phyloP scores from a whole-genome alignment of 2,888 invertebrate species.

The Melinaea marsaeus region DNA sequence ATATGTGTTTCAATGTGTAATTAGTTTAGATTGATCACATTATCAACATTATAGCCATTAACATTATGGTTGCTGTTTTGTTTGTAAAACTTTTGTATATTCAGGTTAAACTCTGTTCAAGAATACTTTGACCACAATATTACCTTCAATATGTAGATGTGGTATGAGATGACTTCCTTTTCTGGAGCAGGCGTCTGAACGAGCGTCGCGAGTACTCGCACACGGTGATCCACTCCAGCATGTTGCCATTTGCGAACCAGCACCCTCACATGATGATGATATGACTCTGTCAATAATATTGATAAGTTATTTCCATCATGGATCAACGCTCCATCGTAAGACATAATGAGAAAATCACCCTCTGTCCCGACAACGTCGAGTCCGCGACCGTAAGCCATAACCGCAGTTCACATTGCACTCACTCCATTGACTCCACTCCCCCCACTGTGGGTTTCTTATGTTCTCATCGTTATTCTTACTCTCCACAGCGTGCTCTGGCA shows the following conservation, averaged over 20 bases:
- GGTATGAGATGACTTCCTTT: constrained; percentile 59
- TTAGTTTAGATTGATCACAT: background rate
- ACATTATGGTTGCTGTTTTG: too few species aligned
- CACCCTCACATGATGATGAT: constrained; percentile 52
- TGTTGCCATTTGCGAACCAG: constrained; percentile 58
- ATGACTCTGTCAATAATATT: background rate
- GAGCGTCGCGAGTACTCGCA: constrained; percentile 52
- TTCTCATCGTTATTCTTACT: constrained; percentile 34
- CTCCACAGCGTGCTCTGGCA: constrained; percentile 65
- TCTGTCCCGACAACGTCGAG: constrained; percentile 75
- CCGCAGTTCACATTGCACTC: constrained; percentile 84
- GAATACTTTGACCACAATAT: constrained; percentile 1
- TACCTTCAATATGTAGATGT: constrained; percentile 56
- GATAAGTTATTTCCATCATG: too few species aligned
- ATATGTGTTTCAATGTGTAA: background rate
- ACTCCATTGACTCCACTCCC: constrained; percentile 82
- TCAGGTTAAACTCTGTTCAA: too few species aligned
- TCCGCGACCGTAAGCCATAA: constrained; percentile 80
- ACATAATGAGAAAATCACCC: constrained; percentile 42
- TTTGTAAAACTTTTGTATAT: too few species aligned
- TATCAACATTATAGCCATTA: background rate
- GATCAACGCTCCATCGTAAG: too few species aligned
- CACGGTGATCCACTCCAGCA: constrained; percentile 65
- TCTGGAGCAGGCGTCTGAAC: constrained; percentile 58
- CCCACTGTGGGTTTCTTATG: constrained; percentile 53